Conservation (phyloP, 2,888 invertebrate species). For the Drosophila ezoana region DNA sequence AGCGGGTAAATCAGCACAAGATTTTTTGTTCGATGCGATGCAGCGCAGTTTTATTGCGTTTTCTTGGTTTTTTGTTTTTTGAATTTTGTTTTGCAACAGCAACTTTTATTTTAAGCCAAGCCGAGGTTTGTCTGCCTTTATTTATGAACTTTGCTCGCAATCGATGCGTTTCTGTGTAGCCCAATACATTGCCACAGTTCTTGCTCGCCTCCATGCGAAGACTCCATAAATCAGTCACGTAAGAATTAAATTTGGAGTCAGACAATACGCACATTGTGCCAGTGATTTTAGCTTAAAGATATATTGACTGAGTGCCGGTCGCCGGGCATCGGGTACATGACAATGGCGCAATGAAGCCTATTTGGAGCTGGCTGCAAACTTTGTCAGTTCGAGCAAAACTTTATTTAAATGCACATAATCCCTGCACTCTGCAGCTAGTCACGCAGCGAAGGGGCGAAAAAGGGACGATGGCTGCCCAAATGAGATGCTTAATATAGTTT, state of each 20-base stretch:
- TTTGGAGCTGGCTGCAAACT: slow-evolving; percentile 50
- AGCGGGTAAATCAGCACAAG: slow-evolving; percentile 70
- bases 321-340: slow-evolving; percentile 42
- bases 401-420: slow-evolving; percentile 54
- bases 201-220: slow-evolving; percentile 4
- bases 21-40: slow-evolving; percentile 53
- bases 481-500: slow-evolving; percentile 42
- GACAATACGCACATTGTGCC: slow-evolving; percentile 66
- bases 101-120: slow-evolving; percentile 62
- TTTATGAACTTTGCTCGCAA: slow-evolving; percentile 64
- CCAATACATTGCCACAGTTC: slow-evolving; percentile 49
- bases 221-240: slow-evolving; percentile 62
- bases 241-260: slow-evolving; percentile 64
- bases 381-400: slow-evolving; percentile 45
- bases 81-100: slow-evolving; percentile 24
- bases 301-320: slow-evolving; percentile 28
- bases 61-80: slow-evolving; percentile 11
- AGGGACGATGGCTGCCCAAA: slow-evolving; percentile 11
- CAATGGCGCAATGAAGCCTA: slow-evolving; percentile 70
- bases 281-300: slow-evolving; percentile 68
- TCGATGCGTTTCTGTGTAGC: slow-evolving; percentile 44
- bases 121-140: slow-evolving; percentile 46
- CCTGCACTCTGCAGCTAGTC: slow-evolving; percentile 18
- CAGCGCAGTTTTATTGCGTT: slow-evolving; percentile 46
- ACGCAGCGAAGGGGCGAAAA: slow-evolving; percentile 6